Evolutionary conservation across 2,113 vertebrate species (phyloP).

Genomic region (Oreochromis niloticus): DNA sequence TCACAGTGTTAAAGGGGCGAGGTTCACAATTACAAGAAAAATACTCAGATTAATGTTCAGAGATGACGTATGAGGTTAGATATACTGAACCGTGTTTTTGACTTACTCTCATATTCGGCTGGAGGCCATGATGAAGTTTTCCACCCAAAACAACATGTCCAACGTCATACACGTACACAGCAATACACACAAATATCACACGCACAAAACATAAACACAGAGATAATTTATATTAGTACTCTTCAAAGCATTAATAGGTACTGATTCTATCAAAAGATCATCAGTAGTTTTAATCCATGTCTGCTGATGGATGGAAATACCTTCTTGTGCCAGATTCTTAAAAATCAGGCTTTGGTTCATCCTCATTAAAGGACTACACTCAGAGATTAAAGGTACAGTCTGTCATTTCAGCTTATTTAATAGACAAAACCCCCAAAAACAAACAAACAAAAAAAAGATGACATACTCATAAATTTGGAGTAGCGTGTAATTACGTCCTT

Average conservation of each 20-base stretch:
- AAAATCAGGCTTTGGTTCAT: not conserved
- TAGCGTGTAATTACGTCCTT: no score
- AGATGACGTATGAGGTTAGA: not conserved
- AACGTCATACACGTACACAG: conserved; percentile 1
- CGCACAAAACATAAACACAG: not conserved
- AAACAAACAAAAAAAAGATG: not conserved
- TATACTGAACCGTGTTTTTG: not conserved
- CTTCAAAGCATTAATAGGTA: not conserved
- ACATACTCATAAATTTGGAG: not conserved
- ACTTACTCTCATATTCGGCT: conserved; percentile 64
- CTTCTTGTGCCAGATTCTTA: not conserved
- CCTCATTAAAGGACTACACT: not conserved
- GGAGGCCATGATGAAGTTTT: conserved; percentile 18
- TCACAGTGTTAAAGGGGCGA: not conserved
- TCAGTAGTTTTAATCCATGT: not conserved
- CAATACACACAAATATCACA: conserved; percentile 1
- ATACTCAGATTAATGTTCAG: not conserved
- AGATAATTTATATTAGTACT: not conserved
- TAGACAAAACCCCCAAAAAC: not conserved
- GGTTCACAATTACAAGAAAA: not conserved
- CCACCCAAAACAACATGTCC: conserved; percentile 17
- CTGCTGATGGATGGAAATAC: not conserved
- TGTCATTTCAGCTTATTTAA: not conserved
- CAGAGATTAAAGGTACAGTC: not conserved
- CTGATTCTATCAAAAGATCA: not conserved